Percentiles rank a stretch among this genome's conserved stretches.
These are phyloP conservation scores for Catajapyx aquilonaris DNA, from an alignment of 1,140 invertebrate species.

Conservation along the genomic window DNA sequence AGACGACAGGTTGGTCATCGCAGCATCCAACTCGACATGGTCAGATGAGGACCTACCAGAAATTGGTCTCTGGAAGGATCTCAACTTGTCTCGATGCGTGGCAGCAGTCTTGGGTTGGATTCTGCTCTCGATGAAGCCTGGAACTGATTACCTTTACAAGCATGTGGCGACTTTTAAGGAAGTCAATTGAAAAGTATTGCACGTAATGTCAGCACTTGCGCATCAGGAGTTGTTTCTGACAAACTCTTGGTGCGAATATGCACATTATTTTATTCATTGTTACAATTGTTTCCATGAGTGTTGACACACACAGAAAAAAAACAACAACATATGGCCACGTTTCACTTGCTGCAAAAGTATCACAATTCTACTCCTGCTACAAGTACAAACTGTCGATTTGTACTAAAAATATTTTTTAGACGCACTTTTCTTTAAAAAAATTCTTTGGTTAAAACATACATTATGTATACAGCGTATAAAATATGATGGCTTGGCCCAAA, in stretches of 20 bases:
- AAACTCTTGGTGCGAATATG: background rate
- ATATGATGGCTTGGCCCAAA: too few relatives aligned
- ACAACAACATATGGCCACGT: constrained; percentile 18
- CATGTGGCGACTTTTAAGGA: background rate
- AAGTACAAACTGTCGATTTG: too few relatives aligned
- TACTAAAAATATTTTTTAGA: too few relatives aligned
- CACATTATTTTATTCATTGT: background rate
- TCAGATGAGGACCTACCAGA: too few relatives aligned
- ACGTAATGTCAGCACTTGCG: background rate
- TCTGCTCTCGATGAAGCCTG: background rate
- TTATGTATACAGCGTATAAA: too few relatives aligned
- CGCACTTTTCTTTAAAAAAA: too few relatives aligned
- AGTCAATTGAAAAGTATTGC: background rate
- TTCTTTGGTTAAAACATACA: too few relatives aligned
- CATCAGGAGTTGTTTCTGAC: background rate
- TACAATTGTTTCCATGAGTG: background rate
- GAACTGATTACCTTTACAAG: background rate
- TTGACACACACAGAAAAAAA: background rate
- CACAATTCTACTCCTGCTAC: too few relatives aligned
- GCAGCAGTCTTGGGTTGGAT: background rate
- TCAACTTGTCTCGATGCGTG: background rate
- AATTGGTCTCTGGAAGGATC: background rate
- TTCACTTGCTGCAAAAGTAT: constrained; percentile 20
- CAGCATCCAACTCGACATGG: too few relatives aligned
- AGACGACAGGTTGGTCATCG: too few relatives aligned